These are phyloP conservation scores for Platerodrilus igneus DNA, from an alignment of 2,888 invertebrate genomes.

Conservation along the genomic window DNA sequence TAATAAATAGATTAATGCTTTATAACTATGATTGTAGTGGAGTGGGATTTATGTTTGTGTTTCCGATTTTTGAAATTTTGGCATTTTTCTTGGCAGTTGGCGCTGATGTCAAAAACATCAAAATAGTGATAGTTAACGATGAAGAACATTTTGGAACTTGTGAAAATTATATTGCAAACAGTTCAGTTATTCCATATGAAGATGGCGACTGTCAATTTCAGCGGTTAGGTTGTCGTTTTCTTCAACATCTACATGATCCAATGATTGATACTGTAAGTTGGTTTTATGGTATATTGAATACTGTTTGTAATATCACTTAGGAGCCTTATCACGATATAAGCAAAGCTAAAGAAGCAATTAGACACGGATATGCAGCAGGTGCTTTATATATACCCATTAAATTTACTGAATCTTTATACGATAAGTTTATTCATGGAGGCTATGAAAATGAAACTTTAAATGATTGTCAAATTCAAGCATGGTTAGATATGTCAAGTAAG, in stretches of 20 bases:
- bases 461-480: slow-evolving; percentile 62
- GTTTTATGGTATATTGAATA: not conserved
- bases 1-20: slow-evolving; percentile 12
- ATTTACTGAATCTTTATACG: slow-evolving; percentile 63
- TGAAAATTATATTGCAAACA: slow-evolving; percentile 29
- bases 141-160: slow-evolving; percentile 52
- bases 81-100: slow-evolving; percentile 80
- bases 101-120: slow-evolving; percentile 66
- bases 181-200: slow-evolving; percentile 44
- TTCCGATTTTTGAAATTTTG: slow-evolving; percentile 75
- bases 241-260: slow-evolving; percentile 55
- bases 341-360: slow-evolving; percentile 54
- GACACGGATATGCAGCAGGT: slow-evolving; percentile 56
- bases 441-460: slow-evolving; percentile 53
- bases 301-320: slow-evolving; percentile 35
- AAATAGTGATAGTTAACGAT: slow-evolving; percentile 73
- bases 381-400: slow-evolving; percentile 66
- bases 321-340: slow-evolving; percentile 51
- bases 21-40: slow-evolving; percentile 55
- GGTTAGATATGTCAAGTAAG: slow-evolving; percentile 73
- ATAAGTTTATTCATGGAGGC: slow-evolving; percentile 56
- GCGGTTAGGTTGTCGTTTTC: slow-evolving; percentile 59
- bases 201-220: slow-evolving; percentile 51
- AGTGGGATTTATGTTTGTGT: slow-evolving; percentile 71
- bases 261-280: slow-evolving; percentile 51